These are phyloP conservation scores for Porites evermanni DNA, from an alignment of 92 coral and sea anemone genomes.

Conservation along the genomic window DNA sequence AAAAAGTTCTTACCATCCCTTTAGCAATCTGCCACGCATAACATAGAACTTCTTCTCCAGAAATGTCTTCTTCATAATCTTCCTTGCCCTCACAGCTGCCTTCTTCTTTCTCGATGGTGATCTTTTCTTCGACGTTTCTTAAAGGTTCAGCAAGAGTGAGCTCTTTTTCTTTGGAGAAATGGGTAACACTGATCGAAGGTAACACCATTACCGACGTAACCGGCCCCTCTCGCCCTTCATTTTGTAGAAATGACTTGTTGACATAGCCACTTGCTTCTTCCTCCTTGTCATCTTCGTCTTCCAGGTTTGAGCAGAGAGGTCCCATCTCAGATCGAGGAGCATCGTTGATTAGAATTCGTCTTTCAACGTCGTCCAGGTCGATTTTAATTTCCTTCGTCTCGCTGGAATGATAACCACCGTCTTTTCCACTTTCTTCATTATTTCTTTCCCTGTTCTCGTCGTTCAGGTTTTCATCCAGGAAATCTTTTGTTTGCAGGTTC, in stretches of 20 bases:
- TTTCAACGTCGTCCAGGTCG: background rate
- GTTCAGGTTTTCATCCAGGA: background rate
- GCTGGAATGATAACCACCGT: background rate
- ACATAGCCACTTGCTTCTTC: too few species aligned
- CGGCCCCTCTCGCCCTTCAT: background rate
- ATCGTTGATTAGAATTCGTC: background rate
- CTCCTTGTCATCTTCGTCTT: background rate
- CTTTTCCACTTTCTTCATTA: background rate
- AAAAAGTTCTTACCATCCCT: constrained; percentile 71
- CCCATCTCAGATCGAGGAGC: too few species aligned
- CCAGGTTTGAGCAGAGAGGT: too few species aligned
- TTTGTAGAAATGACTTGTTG: background rate
- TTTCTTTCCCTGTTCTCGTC: background rate
- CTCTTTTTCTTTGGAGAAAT: background rate
- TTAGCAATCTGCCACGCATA: constrained; percentile 82
- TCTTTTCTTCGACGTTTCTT: background rate
- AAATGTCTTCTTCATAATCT: constrained; percentile 41
- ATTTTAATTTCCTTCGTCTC: too few species aligned
- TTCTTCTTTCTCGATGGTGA: background rate
- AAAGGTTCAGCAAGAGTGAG: background rate
- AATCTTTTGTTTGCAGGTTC: background rate
- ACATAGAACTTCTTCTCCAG: constrained; percentile 70
- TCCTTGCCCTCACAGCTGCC: constrained; percentile 30
- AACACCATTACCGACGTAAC: background rate
- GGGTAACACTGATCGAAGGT: background rate